These are phyloP conservation scores for Choristoneura rosaceana DNA, from an alignment of 2,888 invertebrate species.

Conservation along the genomic window DNA sequence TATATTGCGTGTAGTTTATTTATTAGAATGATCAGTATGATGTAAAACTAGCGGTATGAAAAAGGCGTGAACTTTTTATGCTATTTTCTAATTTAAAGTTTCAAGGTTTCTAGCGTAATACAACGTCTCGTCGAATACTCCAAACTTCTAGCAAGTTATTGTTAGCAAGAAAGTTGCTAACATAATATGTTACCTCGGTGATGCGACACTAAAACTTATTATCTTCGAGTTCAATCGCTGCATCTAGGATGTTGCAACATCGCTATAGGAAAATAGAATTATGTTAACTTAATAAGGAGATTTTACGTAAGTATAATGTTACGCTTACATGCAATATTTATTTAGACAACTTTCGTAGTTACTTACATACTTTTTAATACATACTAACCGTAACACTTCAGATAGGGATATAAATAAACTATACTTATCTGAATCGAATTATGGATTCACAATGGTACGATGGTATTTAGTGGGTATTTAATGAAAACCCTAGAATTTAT, in stretches of 20 bases:
- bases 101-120: not conserved
- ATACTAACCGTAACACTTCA: too few relatives aligned
- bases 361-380: too few relatives aligned
- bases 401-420: too few relatives aligned
- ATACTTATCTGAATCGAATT: too few relatives aligned
- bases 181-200: constrained; percentile 35
- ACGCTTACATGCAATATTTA: too few relatives aligned
- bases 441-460: too few relatives aligned
- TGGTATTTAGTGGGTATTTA: too few relatives aligned
- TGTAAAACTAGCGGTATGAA: not conserved
- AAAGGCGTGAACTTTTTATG: not conserved
- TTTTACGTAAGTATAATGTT: not conserved
- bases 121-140: not conserved
- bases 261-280: constrained; percentile 62
- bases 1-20: too few relatives aligned
- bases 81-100: not conserved
- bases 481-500: too few relatives aligned
- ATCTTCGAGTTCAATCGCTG: constrained; percentile 64
- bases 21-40: not conserved
- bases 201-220: constrained; percentile 56
- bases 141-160: constrained; percentile 27
- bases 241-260: constrained; percentile 65
- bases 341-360: too few relatives aligned
- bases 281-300: constrained; percentile 13
- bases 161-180: constrained; percentile 21